Evolutionary conservation across 2,888 invertebrate species (phyloP), one percentile per base, ranked within the genome.

Genomic region (Calameuta filiformis): DNA sequence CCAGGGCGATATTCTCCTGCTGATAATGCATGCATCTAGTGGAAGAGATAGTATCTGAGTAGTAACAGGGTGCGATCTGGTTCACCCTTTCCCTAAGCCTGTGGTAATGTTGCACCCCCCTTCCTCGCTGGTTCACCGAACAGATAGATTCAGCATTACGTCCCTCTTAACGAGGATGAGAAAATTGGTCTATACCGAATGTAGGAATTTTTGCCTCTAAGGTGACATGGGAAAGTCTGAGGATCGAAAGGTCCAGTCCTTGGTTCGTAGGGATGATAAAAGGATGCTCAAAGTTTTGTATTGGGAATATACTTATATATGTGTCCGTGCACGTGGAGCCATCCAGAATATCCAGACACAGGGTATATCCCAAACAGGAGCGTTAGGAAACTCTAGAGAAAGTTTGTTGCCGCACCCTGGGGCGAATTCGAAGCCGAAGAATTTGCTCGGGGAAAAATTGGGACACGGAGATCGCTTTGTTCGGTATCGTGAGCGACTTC

Each of bases 11-110:
- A 85, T 84, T 83, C 81, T 81, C 1, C 56, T 56, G 79, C 79
- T 81, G 84, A 85, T 86, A 85, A 85, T 82, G 85, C 83, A 85
- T 85, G 82, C 81, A 79, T 81, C 83, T 81, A 80, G 80, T 23
- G 56, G 56, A 23, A 23, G 56, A 56, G 56, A 23, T 56, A 23
- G 23, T 56, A 56, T 56, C 56, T 56, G 23, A 56, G 56, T 56
- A 56, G 56, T 56, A 56, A 9, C 23, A 56, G 56, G 56, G 56
- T 56, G 56, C 56, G 56, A 56, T 56, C 56, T 56, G 56, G 23
- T 56, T 56, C 0, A 56, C 56, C 23, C 56, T 56, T 9, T 56
- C 23, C 9, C 56, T 2, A 23, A 23, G 56, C 56, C 56, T 56
- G 9, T 23, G 56, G 2, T 56, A 56, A 0, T 2, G 56, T 56